These are phyloP conservation scores for Pangasius larnaudii DNA, from an alignment of 2,797 vertebrate genomes.

Conservation along the genomic window DNA sequence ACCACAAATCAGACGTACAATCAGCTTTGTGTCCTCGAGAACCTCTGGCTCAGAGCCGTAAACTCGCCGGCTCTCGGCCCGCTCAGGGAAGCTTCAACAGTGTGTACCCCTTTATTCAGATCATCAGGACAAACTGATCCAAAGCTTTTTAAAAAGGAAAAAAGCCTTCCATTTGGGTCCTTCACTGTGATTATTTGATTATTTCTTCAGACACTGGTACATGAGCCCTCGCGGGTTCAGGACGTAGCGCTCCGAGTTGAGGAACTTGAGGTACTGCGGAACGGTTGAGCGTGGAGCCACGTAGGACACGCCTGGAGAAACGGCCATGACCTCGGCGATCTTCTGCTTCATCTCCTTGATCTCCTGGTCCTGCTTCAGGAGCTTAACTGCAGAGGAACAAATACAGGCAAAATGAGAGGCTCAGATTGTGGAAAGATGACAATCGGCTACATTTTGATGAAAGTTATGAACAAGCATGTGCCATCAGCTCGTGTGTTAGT, in stretches of 20 bases:
- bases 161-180: conserved; percentile 18
- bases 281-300: conserved; percentile 72
- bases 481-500: background rate
- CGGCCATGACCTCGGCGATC: conserved; percentile 84
- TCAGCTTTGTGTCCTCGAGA: conserved; percentile 44
- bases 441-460: background rate
- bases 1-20: conserved; percentile 54
- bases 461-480: background rate
- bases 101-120: conserved; percentile 3
- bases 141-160: conserved; percentile 9
- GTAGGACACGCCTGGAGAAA: conserved; percentile 79
- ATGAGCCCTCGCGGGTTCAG: conserved; percentile 80
- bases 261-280: conserved; percentile 83
- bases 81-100: background rate
- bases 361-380: conserved; percentile 80
- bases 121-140: conserved; percentile 9
- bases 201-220: conserved; percentile 86
- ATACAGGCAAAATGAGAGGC: background rate
- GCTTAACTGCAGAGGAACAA: conserved; percentile 70
- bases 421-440: background rate
- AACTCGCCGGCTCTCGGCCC: conserved; percentile 7
- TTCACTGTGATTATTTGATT: conserved; percentile 15
- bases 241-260: conserved; percentile 81
- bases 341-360: conserved; percentile 83
- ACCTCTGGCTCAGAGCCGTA: conserved; percentile 28